Percentiles rank a stretch among this genome's conserved stretches.
These are phyloP conservation scores for Cyprinodon variegatus DNA, from an alignment of 2,113 vertebrate species.

Conservation along the genomic window DNA sequence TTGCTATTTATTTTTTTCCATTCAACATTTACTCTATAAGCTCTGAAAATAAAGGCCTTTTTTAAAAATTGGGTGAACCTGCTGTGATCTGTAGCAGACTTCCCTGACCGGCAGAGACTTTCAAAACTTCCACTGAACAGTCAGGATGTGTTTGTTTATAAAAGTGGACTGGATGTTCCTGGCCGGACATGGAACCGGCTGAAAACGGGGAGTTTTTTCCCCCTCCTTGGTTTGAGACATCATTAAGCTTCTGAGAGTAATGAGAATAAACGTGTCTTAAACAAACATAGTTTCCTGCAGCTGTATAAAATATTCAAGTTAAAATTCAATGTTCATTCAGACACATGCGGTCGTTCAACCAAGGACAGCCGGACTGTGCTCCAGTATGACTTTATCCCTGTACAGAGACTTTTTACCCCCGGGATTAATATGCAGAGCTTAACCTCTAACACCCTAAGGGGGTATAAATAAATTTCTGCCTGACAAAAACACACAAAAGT, in stretches of 20 bases:
- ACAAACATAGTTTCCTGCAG: too few relatives aligned
- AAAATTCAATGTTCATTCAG: too few relatives aligned
- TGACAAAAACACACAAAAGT: too few relatives aligned
- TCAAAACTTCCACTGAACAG: constrained; percentile 18
- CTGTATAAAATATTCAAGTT: too few relatives aligned
- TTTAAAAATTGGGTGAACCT: constrained; percentile 33
- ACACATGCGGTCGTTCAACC: too few relatives aligned
- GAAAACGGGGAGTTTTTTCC: not conserved
- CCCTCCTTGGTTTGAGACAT: not conserved
- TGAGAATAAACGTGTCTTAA: too few relatives aligned
- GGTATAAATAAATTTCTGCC: too few relatives aligned
- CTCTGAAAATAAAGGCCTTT: constrained; percentile 18
- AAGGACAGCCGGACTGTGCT: too few relatives aligned
- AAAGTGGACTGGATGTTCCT: constrained; percentile 42
- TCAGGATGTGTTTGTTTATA: constrained; percentile 38
- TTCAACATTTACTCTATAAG: not conserved
- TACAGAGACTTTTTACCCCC: too few relatives aligned
- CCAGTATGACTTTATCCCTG: too few relatives aligned
- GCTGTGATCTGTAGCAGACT: constrained; percentile 35
- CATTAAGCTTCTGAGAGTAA: constrained; percentile 7
- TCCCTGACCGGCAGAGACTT: constrained; percentile 23
- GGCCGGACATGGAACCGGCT: not conserved
- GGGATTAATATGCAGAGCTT: too few relatives aligned
- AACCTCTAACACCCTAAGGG: too few relatives aligned
- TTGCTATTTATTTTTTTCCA: not conserved